A percentile compares a stretch with the other conserved stretches of the same genome.
These are phyloP conservation scores for Pollachius pollachius DNA, from an alignment of 2,113 vertebrate species.

Conservation along the genomic window DNA sequence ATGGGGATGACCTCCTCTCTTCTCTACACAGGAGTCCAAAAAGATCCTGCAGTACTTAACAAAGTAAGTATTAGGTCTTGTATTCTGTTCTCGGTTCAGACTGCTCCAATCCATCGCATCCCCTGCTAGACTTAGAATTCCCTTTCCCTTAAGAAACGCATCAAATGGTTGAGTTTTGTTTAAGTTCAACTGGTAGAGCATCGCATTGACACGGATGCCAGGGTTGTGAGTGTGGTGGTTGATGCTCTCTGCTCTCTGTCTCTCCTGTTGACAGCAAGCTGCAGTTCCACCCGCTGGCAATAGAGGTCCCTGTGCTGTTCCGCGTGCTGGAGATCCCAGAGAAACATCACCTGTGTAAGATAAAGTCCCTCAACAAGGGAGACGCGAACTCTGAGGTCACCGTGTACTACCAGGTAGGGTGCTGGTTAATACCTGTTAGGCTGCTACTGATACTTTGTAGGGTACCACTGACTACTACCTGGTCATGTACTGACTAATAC, in stretches of 20 bases:
- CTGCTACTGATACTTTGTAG: too few species aligned
- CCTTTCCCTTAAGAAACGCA: neutral
- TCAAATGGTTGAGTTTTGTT: too few species aligned
- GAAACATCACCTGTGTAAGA: slow-evolving; percentile 84
- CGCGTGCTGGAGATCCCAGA: slow-evolving; percentile 87
- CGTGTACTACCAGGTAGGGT: slow-evolving; percentile 89
- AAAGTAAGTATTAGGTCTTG: slow-evolving; percentile 60
- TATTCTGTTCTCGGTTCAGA: neutral
- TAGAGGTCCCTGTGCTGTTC: slow-evolving; percentile 87
- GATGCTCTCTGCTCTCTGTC: too few species aligned
- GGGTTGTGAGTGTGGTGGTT: too few species aligned
- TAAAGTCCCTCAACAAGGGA: slow-evolving; percentile 89
- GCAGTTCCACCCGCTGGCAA: slow-evolving; percentile 76
- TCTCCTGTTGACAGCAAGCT: slow-evolving; percentile 76
- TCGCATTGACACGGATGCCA: too few species aligned
- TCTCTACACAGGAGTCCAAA: slow-evolving; percentile 64
- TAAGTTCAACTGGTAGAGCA: too few species aligned
- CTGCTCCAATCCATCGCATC: too few species aligned
- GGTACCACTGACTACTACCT: neutral
- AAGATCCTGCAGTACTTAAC: slow-evolving; percentile 69
- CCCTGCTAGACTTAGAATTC: too few species aligned
- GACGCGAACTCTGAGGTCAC: slow-evolving; percentile 96
- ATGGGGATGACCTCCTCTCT: neutral
- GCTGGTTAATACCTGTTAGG: neutral
- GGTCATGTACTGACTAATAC: neutral